Base-by-base conservation (phyloP, 1,140 invertebrate species). In the Batillaria attramentaria region DNA sequence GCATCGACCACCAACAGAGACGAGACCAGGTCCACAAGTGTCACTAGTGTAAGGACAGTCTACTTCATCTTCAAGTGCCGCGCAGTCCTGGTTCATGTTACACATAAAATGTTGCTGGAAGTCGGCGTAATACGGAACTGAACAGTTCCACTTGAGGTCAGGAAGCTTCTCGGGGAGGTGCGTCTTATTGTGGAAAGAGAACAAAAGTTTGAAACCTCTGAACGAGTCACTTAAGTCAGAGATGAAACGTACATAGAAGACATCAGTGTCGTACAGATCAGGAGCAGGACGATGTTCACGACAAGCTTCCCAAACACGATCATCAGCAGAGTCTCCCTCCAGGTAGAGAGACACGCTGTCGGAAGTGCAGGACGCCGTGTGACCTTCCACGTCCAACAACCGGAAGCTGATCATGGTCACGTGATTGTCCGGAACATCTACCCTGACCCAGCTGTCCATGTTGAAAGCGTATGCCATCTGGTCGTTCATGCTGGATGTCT, bases 31-130 rank as follows among this genome's bases (percentile, higher is more conserved):
- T 28, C 4, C 57, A 62, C 57, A 62, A 24, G 33, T 31, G 8
- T 62, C 3, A 62, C 57, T 62, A 31, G 57, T 62, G 57, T 62
- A 62, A 13, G 57, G 57, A 62, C 57, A 62, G 13, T n/a, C 57
- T 2, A 1, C 57, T n/a, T 62, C 57, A 31, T 62, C 57, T 31
- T 62, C 57, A 31, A 24, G n/a, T 6, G n/a, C 57, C 10, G 33
- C 57, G 6, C 57, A 62, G 57, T 62, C 24, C n/a, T 24, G 33
- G n/a, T 28, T 31, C 57, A 62, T 24, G 57, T 62, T n/a, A 62
- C 57, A 62, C 3, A 31, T 24, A 5, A 62, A n/a, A 31, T 62
- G 57, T 5, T 16, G 57, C 10, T 24, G 57, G 57, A 62, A 62
- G 57, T 13, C 57, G 57, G 57, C n/a, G n/a, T 31, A 62, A 31